These are phyloP conservation scores for Drosophila lacertosa DNA, from an alignment of 1,140 invertebrate genomes.

Conservation along the genomic window DNA sequence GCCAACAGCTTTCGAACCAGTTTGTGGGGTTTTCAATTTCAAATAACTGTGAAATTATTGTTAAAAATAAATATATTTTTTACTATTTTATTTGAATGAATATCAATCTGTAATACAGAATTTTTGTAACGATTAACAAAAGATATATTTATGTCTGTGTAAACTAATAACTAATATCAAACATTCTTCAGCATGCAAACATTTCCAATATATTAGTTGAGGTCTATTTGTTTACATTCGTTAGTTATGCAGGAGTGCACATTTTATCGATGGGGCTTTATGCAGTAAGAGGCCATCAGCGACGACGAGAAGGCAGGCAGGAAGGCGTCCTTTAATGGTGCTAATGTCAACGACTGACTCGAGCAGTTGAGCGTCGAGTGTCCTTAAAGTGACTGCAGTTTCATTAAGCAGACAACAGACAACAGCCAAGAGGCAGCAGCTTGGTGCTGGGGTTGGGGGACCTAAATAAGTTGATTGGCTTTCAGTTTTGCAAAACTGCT, in stretches of 20 bases:
- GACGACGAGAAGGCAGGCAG: constrained; percentile 48
- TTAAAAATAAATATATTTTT: not conserved
- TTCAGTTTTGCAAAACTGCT: constrained; percentile 52
- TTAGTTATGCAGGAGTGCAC: not conserved
- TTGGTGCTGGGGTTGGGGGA: not conserved
- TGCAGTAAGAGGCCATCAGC: constrained; percentile 57
- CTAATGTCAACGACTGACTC: constrained; percentile 37
- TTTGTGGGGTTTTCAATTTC: not conserved
- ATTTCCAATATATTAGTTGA: not conserved
- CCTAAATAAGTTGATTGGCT: constrained; percentile 71
- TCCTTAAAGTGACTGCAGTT: constrained; percentile 67
- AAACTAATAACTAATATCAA: too few species aligned
- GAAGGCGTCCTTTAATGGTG: constrained; percentile 44
- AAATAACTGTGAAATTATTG: not conserved
- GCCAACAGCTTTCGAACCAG: constrained; percentile 7
- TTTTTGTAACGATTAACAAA: too few species aligned
- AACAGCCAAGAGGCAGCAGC: not conserved
- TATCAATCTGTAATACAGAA: too few species aligned
- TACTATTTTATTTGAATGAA: not conserved
- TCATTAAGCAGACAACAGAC: constrained; percentile 59
- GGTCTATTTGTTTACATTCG: too few species aligned
- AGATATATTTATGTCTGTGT: too few species aligned
- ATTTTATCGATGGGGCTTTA: constrained; percentile 27
- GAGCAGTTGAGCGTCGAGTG: constrained; percentile 7
- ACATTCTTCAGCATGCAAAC: too few species aligned